These are phyloP conservation scores for Zootermopsis nevadensis DNA, from an alignment of 2,888 invertebrate genomes.

Conservation along the genomic window DNA sequence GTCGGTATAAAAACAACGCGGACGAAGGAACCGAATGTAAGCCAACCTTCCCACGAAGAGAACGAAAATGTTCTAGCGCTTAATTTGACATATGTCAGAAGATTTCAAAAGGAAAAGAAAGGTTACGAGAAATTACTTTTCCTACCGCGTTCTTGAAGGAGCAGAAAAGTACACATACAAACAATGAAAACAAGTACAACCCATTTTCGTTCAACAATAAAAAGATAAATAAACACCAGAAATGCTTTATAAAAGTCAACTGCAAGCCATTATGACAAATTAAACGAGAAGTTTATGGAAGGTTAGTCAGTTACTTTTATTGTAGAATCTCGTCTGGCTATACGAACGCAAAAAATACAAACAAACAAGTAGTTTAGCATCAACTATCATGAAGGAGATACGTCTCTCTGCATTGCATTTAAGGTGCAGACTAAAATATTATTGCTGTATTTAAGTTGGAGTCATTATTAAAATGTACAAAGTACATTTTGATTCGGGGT, in stretches of 20 bases:
- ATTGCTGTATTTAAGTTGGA: slow-evolving; percentile 33
- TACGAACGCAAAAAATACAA: slow-evolving; percentile 5
- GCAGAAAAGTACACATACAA: background rate
- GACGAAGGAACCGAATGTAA: no score
- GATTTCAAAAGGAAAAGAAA: slow-evolving; percentile 11
- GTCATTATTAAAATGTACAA: slow-evolving; percentile 44
- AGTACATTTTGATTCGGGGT: slow-evolving; percentile 42
- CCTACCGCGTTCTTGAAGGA: background rate
- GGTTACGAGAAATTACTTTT: background rate
- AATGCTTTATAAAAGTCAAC: slow-evolving; percentile 50
- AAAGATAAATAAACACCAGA: slow-evolving; percentile 46
- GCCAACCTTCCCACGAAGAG: no score
- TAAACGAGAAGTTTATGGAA: slow-evolving; percentile 49
- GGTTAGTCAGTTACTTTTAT: slow-evolving; percentile 16
- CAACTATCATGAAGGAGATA: background rate
- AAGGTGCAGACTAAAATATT: slow-evolving; percentile 23
- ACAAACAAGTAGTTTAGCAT: background rate
- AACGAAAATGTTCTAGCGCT: background rate
- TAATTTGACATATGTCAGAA: slow-evolving; percentile 35
- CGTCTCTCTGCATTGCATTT: background rate
- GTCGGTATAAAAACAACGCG: no score
- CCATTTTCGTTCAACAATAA: slow-evolving; percentile 4
- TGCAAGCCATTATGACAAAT: slow-evolving; percentile 51
- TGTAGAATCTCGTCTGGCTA: background rate
- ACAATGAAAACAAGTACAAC: background rate